phyloP scores from a whole-genome alignment of 2,888 invertebrate species.

The Branchellion lobata region DNA sequence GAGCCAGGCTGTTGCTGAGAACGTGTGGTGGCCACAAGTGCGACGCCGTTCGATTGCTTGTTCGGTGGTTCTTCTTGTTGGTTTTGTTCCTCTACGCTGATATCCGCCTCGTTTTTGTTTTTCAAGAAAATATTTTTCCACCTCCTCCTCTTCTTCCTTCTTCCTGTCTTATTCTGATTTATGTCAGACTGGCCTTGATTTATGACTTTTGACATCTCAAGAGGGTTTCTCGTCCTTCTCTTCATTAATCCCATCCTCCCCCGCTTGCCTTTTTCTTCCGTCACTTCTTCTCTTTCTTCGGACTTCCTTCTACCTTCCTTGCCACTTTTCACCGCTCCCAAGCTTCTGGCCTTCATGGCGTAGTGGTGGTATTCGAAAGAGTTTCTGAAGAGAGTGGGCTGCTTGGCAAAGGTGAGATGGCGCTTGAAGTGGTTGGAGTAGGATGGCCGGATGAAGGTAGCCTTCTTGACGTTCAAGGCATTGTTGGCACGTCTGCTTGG shows the following conservation, averaged over 20 bases:
- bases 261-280: background rate
- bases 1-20: background rate
- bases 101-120: background rate
- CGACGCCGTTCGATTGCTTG: background rate
- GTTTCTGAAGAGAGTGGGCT: constrained; percentile 9
- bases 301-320: background rate
- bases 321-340: background rate
- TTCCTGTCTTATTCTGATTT: too few species aligned
- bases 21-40: background rate
- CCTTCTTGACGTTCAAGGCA: background rate
- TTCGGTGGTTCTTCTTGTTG: background rate
- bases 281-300: background rate
- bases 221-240: background rate
- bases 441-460: background rate
- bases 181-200: background rate
- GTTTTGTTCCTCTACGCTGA: background rate
- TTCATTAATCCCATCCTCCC: background rate
- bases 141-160: background rate
- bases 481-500: background rate
- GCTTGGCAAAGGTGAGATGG: background rate
- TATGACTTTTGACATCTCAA: background rate
- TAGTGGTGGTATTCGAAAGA: background rate
- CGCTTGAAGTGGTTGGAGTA: background rate
- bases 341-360: too few species aligned
- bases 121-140: background rate